Conservation (phyloP, 2,113 vertebrate genomes). For the Argyrosomus japonicus region DNA sequence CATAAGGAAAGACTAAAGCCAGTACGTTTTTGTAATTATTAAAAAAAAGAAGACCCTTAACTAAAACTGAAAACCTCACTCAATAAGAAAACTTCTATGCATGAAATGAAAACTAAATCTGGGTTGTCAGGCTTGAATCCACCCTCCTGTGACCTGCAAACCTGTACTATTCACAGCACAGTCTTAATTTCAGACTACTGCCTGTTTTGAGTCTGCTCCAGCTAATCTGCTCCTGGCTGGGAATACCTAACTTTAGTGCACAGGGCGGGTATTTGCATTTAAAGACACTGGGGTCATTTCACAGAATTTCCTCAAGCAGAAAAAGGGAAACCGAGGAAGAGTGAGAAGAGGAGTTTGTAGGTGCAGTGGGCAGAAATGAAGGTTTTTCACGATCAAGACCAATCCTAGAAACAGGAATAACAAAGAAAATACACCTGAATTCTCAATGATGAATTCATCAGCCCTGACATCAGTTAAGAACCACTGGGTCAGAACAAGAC, state of each 20-base stretch:
- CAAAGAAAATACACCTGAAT: neutral
- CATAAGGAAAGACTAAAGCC: neutral
- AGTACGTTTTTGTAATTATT: constrained; percentile 1
- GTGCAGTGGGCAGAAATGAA: neutral
- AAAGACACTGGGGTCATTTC: constrained; percentile 13
- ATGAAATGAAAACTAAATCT: constrained; percentile 11
- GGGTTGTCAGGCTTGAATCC: neutral
- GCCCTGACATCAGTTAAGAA: neutral
- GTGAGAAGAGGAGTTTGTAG: neutral
- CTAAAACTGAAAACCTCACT: constrained; percentile 13
- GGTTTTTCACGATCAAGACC: neutral
- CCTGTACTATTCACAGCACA: neutral
- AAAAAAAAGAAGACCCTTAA: neutral
- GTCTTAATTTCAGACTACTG: constrained; percentile 8
- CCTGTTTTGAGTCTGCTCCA: constrained; percentile 15
- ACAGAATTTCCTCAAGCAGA: neutral
- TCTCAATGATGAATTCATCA: neutral
- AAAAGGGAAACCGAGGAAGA: neutral
- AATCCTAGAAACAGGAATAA: too few relatives aligned
- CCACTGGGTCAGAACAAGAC: neutral
- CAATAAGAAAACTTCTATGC: neutral
- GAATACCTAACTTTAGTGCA: neutral
- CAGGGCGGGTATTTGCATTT: constrained; percentile 18
- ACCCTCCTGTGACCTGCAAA: neutral
- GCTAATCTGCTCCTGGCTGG: constrained; percentile 9